Evolutionary conservation across 1,140 invertebrate genomes (phyloP).

Genomic region (Drosophila orena): DNA sequence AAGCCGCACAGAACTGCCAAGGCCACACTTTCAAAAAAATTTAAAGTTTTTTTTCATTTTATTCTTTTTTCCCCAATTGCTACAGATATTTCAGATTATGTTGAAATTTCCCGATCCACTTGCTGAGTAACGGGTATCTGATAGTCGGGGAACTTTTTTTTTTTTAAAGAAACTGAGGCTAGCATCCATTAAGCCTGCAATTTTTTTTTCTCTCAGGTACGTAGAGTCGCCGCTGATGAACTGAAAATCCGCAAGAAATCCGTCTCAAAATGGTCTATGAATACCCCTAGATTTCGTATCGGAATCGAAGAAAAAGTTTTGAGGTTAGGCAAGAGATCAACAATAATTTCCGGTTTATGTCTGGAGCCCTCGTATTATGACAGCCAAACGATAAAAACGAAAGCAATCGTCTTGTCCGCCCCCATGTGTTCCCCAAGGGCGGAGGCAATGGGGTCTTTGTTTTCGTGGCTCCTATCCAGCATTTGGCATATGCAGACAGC

Average conservation of each 20-base stretch:
- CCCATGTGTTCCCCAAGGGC: constrained; percentile 37
- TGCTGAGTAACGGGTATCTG: no score
- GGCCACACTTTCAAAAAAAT: no score
- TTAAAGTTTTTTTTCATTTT: no score
- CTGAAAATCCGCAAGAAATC: neutral
- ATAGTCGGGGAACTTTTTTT: no score
- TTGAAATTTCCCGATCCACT: no score
- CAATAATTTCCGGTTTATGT: constrained; percentile 64
- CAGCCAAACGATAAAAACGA: constrained; percentile 51
- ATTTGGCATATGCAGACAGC: constrained; percentile 48
- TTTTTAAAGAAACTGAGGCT: neutral
- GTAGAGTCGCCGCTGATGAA: neutral
- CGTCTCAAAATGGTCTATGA: neutral
- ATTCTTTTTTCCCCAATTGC: no score
- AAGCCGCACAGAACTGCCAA: no score
- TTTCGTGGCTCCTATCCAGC: constrained; percentile 31
- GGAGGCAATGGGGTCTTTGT: constrained; percentile 17
- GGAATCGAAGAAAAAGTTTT: no score
- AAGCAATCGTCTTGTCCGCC: constrained; percentile 25
- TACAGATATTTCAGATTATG: no score
- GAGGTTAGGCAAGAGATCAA: constrained; percentile 15
- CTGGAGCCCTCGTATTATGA: constrained; percentile 45
- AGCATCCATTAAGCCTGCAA: neutral
- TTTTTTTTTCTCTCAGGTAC: constrained; percentile 40
- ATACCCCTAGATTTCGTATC: neutral